These are phyloP conservation scores for Ariopsis seemanni DNA, from an alignment of 2,113 vertebrate genomes.

Conservation along the genomic window DNA sequence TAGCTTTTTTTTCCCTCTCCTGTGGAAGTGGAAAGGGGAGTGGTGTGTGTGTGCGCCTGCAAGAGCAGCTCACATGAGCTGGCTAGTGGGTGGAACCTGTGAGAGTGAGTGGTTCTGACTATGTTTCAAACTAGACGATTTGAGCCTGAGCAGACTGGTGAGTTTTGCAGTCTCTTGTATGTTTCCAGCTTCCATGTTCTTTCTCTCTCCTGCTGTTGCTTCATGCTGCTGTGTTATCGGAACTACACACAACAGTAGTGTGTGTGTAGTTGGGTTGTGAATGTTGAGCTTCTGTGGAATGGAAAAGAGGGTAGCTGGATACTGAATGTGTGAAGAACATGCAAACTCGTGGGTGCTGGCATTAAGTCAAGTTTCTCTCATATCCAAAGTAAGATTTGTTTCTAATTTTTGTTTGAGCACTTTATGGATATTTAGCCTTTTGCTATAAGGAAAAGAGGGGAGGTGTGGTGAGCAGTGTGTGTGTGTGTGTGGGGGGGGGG, in stretches of 20 bases:
- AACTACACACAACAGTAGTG: neutral
- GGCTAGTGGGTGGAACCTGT: slow-evolving; percentile 43
- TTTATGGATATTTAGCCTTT: slow-evolving; percentile 22
- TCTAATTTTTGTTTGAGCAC: slow-evolving; percentile 9
- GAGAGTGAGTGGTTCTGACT: slow-evolving; percentile 48
- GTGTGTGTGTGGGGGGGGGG: neutral
- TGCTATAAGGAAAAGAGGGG: neutral
- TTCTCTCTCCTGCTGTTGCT: neutral
- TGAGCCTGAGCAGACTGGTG: slow-evolving; percentile 48
- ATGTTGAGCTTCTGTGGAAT: too few species aligned
- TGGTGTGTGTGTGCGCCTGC: neutral
- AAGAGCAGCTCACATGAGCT: slow-evolving; percentile 63
- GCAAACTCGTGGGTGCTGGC: slow-evolving; percentile 19
- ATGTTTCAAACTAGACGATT: slow-evolving; percentile 48
- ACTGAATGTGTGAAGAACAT: neutral
- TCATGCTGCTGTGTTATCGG: slow-evolving; percentile 26
- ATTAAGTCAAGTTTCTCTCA: slow-evolving; percentile 48
- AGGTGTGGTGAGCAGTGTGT: neutral
- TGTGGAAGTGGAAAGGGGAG: slow-evolving; percentile 18
- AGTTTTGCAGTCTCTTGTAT: slow-evolving; percentile 40
- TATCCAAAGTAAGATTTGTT: slow-evolving; percentile 7
- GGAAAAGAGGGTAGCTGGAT: neutral
- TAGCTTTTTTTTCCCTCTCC: neutral
- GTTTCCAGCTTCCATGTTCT: slow-evolving; percentile 6
- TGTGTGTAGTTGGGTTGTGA: neutral